A percentile compares a stretch with the other conserved stretches of the same genome.
Conservation (phyloP, 92 coral and sea anemone species). For the Bergia sp. region DNA sequence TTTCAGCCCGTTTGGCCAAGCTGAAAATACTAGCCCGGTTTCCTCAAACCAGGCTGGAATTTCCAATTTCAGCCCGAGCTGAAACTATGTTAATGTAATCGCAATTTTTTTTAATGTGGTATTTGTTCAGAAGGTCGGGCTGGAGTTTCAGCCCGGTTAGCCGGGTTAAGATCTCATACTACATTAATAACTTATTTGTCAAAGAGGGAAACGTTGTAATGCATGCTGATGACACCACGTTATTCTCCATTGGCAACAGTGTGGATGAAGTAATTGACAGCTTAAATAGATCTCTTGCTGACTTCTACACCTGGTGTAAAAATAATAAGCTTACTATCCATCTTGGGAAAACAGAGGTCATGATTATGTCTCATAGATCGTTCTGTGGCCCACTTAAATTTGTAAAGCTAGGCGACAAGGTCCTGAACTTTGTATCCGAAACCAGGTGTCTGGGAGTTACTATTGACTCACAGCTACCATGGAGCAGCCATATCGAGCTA, state of each 20-base stretch:
- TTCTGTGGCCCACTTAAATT: constrained; percentile 58
- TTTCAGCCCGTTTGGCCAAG: too few relatives aligned
- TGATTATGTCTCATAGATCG: constrained; percentile 36
- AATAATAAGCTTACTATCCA: constrained; percentile 55
- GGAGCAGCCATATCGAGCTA: constrained; percentile 39
- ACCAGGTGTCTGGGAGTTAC: constrained; percentile 47
- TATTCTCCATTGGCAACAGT: constrained; percentile 20
- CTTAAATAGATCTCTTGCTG: constrained; percentile 13
- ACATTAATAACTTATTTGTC: constrained; percentile 23
- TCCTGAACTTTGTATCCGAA: constrained; percentile 26
- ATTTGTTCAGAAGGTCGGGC: too few relatives aligned
- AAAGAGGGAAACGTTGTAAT: constrained; percentile 38
- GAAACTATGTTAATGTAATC: too few relatives aligned
- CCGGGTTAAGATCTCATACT: background rate
- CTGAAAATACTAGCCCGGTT: too few relatives aligned
- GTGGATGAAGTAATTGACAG: constrained; percentile 43
- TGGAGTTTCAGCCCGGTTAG: too few relatives aligned
- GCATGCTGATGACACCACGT: constrained; percentile 48
- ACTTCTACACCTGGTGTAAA: constrained; percentile 47
- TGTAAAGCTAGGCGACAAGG: constrained; percentile 47
- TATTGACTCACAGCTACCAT: constrained; percentile 46
- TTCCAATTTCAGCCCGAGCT: too few relatives aligned
- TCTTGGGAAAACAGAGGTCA: constrained; percentile 51
- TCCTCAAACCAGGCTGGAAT: too few relatives aligned
- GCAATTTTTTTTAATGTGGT: too few relatives aligned